A percentile compares a stretch with the other conserved stretches of the same genome.
Conservation (phyloP, 92 coral and sea anemone genomes). For the Umimayanthus chanpuru region DNA sequence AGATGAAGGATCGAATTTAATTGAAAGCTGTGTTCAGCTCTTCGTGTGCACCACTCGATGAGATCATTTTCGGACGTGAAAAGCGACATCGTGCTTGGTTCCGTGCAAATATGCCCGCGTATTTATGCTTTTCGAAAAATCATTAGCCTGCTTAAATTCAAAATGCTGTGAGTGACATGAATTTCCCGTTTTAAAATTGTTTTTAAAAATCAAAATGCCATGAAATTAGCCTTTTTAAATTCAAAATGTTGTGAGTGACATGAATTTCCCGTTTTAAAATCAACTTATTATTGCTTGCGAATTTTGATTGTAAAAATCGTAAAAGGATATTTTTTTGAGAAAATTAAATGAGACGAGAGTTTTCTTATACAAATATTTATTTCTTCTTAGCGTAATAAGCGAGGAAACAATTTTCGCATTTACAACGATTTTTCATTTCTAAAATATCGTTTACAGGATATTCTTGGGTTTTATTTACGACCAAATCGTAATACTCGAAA, state of each 20-base stretch:
- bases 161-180: no score
- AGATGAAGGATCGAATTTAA: no score
- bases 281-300: not conserved
- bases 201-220: no score
- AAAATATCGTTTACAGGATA: slow-evolving; percentile 1
- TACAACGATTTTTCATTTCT: not conserved
- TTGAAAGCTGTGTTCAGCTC: no score
- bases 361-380: not conserved
- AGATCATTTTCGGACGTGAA: no score
- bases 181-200: no score
- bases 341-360: slow-evolving; percentile 12
- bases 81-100: no score
- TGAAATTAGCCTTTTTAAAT: no score
- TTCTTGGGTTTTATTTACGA: not conserved
- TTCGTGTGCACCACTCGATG: no score
- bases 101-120: no score
- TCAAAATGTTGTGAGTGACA: no score
- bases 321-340: slow-evolving; percentile 11
- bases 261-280: not conserved
- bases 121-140: no score
- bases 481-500: slow-evolving; percentile 6
- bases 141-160: slow-evolving; percentile 7
- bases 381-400: slow-evolving; percentile 2
- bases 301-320: slow-evolving; percentile 11
- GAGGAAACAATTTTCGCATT: slow-evolving; percentile 7